Conservation (phyloP, 2,888 invertebrate genomes). For the Drosophila basisetae region DNA sequence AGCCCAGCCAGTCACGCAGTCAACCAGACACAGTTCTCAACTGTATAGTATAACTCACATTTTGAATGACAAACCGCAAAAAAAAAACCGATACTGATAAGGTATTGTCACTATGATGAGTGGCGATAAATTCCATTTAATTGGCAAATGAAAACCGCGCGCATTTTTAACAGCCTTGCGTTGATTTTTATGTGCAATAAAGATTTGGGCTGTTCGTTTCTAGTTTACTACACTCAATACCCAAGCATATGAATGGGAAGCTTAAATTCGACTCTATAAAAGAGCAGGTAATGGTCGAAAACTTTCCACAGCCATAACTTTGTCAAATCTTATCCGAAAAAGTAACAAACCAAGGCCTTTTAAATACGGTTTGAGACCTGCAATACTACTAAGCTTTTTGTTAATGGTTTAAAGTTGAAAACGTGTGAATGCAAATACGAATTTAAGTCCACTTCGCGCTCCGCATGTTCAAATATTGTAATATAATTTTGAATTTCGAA, state of each 20-base stretch:
- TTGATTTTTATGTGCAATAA: conserved; percentile 17
- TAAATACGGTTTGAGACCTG: neutral
- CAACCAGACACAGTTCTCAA: neutral
- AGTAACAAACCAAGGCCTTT: neutral
- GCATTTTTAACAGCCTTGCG: conserved; percentile 32
- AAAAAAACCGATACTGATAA: conserved; percentile 51
- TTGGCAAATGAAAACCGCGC: conserved; percentile 46
- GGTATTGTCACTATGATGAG: conserved; percentile 38
- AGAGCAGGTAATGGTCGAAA: neutral
- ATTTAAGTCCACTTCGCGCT: neutral
- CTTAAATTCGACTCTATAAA: neutral
- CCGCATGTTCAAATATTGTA: neutral
- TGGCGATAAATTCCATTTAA: conserved; percentile 54
- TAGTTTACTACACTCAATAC: neutral
- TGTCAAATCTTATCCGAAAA: too few species aligned
- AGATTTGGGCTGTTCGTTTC: neutral
- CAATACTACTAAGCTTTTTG: neutral
- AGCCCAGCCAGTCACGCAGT: neutral
- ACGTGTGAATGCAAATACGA: neutral
- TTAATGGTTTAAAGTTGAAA: neutral
- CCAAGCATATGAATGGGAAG: neutral
- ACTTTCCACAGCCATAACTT: neutral
- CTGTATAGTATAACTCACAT: conserved; percentile 6
- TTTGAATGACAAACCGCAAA: conserved; percentile 48
- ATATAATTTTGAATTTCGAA: neutral